phyloP scores from a whole-genome alignment of 2,113 vertebrate species.

The Burhinus oedicnemus region DNA sequence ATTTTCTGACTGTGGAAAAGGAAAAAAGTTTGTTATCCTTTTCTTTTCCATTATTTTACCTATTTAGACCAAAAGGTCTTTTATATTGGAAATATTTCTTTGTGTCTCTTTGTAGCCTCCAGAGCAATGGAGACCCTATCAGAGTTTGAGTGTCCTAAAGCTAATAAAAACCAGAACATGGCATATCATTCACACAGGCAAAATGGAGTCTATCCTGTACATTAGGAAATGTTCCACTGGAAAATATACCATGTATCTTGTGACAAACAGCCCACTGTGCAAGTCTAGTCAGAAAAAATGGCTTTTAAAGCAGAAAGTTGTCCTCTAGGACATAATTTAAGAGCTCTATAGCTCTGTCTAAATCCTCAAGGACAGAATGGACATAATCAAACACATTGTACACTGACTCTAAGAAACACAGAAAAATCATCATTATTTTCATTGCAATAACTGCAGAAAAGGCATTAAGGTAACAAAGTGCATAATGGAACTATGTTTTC shows the following conservation, averaged over 20 bases:
- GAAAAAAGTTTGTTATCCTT: accelerated
- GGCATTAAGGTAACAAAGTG: not conserved
- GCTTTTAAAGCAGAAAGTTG: not conserved
- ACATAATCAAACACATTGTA: not conserved
- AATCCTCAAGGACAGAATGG: not conserved
- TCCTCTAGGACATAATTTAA: not conserved
- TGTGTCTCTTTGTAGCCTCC: not conserved
- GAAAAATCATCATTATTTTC: conserved; percentile 2
- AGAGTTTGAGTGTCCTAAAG: not conserved
- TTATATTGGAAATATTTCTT: not conserved
- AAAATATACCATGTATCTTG: not conserved
- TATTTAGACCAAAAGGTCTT: not conserved
- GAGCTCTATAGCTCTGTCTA: not conserved
- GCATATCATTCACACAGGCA: not conserved
- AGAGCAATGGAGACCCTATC: not conserved
- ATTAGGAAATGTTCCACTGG: not conserved
- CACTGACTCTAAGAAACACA: not conserved
- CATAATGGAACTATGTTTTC: not conserved
- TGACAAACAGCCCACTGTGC: not conserved
- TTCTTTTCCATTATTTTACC: not conserved
- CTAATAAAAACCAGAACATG: not conserved
- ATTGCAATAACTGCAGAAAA: conserved; percentile 44
- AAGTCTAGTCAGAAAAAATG: not conserved
- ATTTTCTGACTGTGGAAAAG: not conserved
- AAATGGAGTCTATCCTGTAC: not conserved